phyloP scores from a whole-genome alignment of 1,140 invertebrate genomes.

The Steinernema feltiae region DNA sequence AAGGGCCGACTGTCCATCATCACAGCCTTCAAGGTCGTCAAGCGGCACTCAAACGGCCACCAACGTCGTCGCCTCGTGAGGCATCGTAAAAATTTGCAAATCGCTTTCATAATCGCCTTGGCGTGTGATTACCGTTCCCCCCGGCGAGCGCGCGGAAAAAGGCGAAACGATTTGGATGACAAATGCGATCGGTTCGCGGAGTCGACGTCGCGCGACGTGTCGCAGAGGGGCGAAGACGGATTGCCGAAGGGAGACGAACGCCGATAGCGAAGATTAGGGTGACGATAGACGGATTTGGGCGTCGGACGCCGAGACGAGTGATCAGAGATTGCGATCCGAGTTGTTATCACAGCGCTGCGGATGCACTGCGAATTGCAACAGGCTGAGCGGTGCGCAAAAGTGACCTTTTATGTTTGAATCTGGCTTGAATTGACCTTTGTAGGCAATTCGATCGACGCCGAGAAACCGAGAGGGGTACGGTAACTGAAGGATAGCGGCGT shows the following conservation, averaged over 20 bases:
- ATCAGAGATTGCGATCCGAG: neutral
- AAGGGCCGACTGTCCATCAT: neutral
- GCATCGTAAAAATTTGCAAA: neutral
- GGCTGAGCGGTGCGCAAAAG: too few species aligned
- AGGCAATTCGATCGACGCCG: too few species aligned
- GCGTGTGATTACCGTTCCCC: constrained; percentile 7
- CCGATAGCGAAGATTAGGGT: neutral
- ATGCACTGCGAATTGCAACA: neutral
- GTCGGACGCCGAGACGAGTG: neutral
- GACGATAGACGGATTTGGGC: neutral
- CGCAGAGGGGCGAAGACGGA: neutral
- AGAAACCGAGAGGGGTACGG: too few species aligned
- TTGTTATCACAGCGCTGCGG: neutral
- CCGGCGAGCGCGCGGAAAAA: neutral
- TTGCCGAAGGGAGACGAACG: neutral
- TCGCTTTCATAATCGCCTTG: constrained; percentile 8
- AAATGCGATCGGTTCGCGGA: neutral
- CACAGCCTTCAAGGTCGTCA: neutral
- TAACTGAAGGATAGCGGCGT: too few species aligned
- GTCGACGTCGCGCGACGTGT: neutral
- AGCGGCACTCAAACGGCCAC: neutral
- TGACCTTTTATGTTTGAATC: too few species aligned
- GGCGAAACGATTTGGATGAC: neutral
- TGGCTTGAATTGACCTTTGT: too few species aligned
- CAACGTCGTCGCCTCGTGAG: neutral